Evolutionary conservation across 2,888 invertebrate genomes (phyloP).

Genomic region (Pedicia rivosa): DNA sequence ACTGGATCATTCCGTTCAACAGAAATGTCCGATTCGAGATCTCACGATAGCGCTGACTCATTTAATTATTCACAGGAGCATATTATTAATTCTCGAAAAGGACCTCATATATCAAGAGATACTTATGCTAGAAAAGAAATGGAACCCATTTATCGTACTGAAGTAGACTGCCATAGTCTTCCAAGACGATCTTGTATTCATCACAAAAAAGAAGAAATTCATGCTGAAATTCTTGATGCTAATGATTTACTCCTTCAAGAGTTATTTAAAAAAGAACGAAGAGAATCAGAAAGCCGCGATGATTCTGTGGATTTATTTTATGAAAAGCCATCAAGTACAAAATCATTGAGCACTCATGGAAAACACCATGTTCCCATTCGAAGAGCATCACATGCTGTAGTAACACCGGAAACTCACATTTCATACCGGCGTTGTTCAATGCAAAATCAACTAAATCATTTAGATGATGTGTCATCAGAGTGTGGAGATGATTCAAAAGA

Average conservation of each 20-base stretch:
- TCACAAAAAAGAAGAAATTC: conserved; percentile 24
- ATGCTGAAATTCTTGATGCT: conserved; percentile 27
- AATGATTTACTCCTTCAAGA: conserved; percentile 20
- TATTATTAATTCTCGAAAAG: conserved; percentile 8
- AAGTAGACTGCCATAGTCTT: conserved; percentile 27
- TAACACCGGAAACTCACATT: conserved; percentile 12
- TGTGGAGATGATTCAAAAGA: conserved; percentile 10
- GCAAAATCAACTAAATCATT: conserved; percentile 11
- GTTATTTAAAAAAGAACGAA: not conserved
- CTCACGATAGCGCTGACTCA: conserved; percentile 9
- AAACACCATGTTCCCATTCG: conserved; percentile 5
- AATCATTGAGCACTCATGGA: conserved; percentile 13
- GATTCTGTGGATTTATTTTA: conserved; percentile 11
- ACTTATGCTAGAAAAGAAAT: conserved; percentile 4
- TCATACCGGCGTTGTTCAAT: conserved; percentile 19
- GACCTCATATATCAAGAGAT: conserved; percentile 2
- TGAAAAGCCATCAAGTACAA: conserved; percentile 1
- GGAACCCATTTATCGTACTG: conserved; percentile 6
- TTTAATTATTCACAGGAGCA: conserved; percentile 8
- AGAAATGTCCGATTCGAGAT: conserved; percentile 11
- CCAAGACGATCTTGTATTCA: conserved; percentile 27
- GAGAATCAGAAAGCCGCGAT: conserved; percentile 7
- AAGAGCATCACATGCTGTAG: conserved; percentile 8
- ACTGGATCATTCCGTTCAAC: conserved; percentile 16
- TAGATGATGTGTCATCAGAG: conserved; percentile 11